A percentile compares a stretch with the other conserved stretches of the same genome.
Conservation (phyloP, 1,140 invertebrate genomes). For the Sycophaga agraensis region DNA sequence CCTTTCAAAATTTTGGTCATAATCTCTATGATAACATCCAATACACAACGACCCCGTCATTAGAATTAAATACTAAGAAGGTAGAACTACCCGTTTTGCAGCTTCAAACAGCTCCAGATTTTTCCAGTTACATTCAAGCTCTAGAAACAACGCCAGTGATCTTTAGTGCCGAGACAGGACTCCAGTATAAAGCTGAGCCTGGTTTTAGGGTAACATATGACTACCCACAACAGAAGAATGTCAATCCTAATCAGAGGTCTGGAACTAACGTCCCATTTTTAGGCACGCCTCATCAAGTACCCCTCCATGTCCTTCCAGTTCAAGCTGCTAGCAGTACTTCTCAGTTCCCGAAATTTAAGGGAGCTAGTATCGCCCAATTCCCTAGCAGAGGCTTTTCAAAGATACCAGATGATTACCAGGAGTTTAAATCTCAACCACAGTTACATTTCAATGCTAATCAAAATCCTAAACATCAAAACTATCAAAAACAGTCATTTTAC, state of each 20-base stretch:
- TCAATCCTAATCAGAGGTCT: constrained; percentile 16
- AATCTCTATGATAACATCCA: constrained; percentile 15
- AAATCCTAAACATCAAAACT: not conserved
- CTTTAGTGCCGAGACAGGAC: constrained; percentile 27
- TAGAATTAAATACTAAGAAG: constrained; percentile 15
- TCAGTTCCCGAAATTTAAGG: constrained; percentile 41
- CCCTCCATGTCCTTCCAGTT: constrained; percentile 37
- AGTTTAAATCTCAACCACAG: constrained; percentile 43
- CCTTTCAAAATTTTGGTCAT: not conserved
- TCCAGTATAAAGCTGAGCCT: constrained; percentile 34
- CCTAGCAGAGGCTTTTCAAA: constrained; percentile 11
- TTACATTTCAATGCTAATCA: constrained; percentile 40
- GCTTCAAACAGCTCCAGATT: constrained; percentile 29
- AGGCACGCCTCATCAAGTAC: not conserved
- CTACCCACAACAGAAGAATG: constrained; percentile 12
- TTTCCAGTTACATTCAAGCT: constrained; percentile 25
- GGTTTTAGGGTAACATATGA: constrained; percentile 34
- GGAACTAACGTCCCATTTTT: constrained; percentile 13
- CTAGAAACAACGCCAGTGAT: constrained; percentile 37
- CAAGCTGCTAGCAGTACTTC: constrained; percentile 31
- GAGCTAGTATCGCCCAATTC: constrained; percentile 26
- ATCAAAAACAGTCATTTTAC: constrained; percentile 17
- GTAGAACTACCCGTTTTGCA: constrained; percentile 31
- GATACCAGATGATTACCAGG: constrained; percentile 37
- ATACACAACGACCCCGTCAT: not conserved